Evolutionary conservation across 1,140 invertebrate genomes (phyloP).

Genomic region (Pseudobourletiella spinata): DNA sequence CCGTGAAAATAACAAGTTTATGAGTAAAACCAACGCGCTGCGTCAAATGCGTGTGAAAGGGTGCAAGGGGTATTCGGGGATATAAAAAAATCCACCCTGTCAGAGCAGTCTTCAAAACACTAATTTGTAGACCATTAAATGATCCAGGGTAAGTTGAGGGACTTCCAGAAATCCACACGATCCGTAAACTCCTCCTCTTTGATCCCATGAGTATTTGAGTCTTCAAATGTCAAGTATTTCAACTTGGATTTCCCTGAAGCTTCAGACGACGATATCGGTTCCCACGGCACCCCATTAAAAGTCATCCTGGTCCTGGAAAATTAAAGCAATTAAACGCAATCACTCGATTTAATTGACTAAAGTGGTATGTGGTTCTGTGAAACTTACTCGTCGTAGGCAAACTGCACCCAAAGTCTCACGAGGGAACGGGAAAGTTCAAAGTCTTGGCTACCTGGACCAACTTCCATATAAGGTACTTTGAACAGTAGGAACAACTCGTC

Average conservation of each 20-base stretch:
- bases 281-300: background rate
- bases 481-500: constrained; percentile 6
- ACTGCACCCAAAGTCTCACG: constrained; percentile 12
- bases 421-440: constrained; percentile 10
- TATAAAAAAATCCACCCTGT: too few species aligned
- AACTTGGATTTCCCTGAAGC: background rate
- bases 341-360: too few species aligned
- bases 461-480: background rate
- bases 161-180: constrained; percentile 14
- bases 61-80: too few species aligned
- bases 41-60: too few species aligned
- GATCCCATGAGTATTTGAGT: background rate
- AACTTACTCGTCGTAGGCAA: constrained; percentile 13
- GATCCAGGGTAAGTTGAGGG: constrained; percentile 9
- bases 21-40: too few species aligned
- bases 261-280: background rate
- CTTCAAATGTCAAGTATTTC: background rate
- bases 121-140: too few species aligned
- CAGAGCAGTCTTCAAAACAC: too few species aligned
- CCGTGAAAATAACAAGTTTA: too few species aligned
- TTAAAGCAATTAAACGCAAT: background rate
- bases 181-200: background rate
- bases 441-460: background rate
- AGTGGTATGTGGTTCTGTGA: too few species aligned
- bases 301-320: background rate